Percentiles rank a stretch among this genome's conserved stretches.
These are phyloP conservation scores for Myotis findleyi DNA, from an alignment of 2,797 vertebrate genomes.

Conservation along the genomic window DNA sequence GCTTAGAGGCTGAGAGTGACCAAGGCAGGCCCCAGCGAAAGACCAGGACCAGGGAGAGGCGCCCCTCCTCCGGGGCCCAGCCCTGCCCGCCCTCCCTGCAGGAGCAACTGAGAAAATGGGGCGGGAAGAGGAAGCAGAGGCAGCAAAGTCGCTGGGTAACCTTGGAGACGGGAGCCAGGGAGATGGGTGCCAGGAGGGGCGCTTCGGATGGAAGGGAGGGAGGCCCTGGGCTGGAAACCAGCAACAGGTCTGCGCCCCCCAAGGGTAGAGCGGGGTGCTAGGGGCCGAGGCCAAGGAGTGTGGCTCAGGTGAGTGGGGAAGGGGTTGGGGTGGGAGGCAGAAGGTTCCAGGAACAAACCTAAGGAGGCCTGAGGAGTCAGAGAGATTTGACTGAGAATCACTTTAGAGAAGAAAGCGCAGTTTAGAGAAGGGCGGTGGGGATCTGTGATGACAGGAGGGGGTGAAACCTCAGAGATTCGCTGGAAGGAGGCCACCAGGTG, in stretches of 20 bases:
- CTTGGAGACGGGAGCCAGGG: slow-evolving; percentile 81
- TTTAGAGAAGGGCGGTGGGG: neutral
- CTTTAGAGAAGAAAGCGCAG: neutral
- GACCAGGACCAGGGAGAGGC: neutral
- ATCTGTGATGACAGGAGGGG: neutral
- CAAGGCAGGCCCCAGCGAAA: neutral
- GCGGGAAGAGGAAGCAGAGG: neutral
- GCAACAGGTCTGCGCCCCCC: neutral
- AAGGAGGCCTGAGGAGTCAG: neutral
- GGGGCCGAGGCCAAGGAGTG: neutral
- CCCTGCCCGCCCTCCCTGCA: neutral
- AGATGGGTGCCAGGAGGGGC: slow-evolving; percentile 12
- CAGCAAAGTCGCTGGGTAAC: slow-evolving; percentile 73
- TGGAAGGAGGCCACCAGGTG: neutral
- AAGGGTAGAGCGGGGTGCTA: no score
- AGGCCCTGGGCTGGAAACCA: accelerated
- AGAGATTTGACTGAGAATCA: neutral
- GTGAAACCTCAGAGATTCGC: neutral
- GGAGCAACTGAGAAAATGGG: slow-evolving; percentile 29
- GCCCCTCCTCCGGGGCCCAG: neutral
- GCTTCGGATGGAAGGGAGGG: neutral
- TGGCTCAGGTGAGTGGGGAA: neutral
- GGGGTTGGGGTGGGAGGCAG: neutral
- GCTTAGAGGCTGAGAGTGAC: neutral
- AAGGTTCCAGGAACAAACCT: neutral